phyloP scores from a whole-genome alignment of 2,888 invertebrate genomes.

The Epirrita christyi region DNA sequence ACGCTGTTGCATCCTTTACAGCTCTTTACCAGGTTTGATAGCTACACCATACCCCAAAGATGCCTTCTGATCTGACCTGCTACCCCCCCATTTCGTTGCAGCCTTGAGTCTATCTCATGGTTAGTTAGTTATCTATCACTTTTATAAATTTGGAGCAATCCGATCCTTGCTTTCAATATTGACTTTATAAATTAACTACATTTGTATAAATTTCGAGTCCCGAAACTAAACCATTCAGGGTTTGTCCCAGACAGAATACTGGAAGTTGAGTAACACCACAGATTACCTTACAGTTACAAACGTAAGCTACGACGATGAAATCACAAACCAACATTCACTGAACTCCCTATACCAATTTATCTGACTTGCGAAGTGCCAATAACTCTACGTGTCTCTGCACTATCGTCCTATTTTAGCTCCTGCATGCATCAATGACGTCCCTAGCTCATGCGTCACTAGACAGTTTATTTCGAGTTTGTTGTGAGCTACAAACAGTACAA shows the following conservation, averaged over 20 bases:
- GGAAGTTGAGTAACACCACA: not conserved
- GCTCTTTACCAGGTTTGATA: no score
- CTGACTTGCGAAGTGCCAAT: conserved; percentile 54
- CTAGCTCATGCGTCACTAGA: conserved; percentile 65
- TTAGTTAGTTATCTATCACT: no score
- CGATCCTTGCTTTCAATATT: no score
- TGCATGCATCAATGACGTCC: conserved; percentile 62
- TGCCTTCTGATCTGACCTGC: no score
- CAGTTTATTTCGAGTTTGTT: conserved; percentile 57
- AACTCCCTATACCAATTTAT: conserved; percentile 53
- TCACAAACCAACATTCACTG: conserved; percentile 51
- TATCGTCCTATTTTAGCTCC: conserved; percentile 63
- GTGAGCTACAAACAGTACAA: not conserved
- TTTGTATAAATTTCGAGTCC: not conserved
- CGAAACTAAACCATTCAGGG: conserved; percentile 1
- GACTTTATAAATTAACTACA: no score
- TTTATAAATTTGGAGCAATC: no score
- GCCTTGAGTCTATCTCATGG: no score
- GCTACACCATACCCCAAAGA: no score
- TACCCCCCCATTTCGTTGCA: no score
- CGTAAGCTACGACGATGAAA: conserved; percentile 46
- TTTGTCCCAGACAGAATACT: conserved; percentile 16
- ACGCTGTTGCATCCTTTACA: no score
- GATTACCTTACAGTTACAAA: conserved; percentile 15
- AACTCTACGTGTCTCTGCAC: conserved; percentile 61